These are phyloP conservation scores for Alauda arvensis DNA, from an alignment of 2,797 vertebrate species.

Conservation along the genomic window DNA sequence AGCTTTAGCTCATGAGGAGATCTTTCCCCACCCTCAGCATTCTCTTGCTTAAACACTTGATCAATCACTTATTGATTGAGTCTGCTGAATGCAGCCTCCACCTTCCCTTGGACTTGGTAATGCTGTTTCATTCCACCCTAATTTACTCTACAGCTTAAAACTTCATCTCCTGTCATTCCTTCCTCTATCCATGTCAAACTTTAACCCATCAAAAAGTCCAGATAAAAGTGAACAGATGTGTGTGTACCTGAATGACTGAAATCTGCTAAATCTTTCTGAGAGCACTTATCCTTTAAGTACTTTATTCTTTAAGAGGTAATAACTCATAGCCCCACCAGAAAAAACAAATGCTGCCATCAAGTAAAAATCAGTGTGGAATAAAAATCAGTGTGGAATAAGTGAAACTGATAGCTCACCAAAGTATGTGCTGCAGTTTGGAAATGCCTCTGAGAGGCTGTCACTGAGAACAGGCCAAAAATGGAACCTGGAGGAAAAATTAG, in stretches of 20 bases:
- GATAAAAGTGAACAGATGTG: not conserved
- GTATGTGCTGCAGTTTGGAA: not conserved
- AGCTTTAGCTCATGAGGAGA: not conserved
- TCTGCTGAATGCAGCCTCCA: not conserved
- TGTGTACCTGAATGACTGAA: not conserved
- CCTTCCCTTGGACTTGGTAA: not conserved
- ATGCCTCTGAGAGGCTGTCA: not conserved
- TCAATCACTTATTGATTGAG: not conserved
- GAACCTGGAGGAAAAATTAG: not conserved
- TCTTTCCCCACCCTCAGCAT: not conserved
- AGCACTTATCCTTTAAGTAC: not conserved
- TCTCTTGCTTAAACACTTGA: not conserved
- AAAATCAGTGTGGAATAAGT: not conserved
- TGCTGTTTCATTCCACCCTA: not conserved
- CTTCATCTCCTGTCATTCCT: not conserved
- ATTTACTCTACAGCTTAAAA: not conserved
- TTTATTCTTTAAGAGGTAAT: not conserved
- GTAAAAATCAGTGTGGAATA: not conserved
- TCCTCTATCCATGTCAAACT: not conserved
- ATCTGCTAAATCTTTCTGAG: not conserved
- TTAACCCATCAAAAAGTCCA: not conserved
- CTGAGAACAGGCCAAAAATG: constrained; percentile 18
- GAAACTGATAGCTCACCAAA: constrained; percentile 2
- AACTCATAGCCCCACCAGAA: not conserved
- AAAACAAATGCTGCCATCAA: not conserved